Evolutionary conservation across 2,113 vertebrate genomes (phyloP), one percentile per base, ranked within the genome.

Genomic region (Burhinus bistriatus): DNA sequence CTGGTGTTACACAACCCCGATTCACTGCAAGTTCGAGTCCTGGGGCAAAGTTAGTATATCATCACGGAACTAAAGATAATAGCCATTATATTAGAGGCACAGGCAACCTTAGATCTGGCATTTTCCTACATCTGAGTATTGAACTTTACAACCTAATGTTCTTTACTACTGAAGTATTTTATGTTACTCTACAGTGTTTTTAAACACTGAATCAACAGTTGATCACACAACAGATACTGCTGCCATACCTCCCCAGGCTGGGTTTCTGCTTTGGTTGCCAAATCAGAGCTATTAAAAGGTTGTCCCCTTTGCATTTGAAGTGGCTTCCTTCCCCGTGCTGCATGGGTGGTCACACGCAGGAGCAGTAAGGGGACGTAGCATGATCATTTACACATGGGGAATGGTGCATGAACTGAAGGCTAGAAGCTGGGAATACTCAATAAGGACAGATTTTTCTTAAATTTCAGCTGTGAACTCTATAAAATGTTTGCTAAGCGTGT

Each of bases 91-190:
- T 40, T 52, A 79, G 36, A 84, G 81, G 62, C 84, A 88, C 29
- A 76, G 42, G 51, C 34, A 76, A 15, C 78, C 62, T 80, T 69
- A 83, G 62, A 64, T 91, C n/a, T 80, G 84, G 21, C 57, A 11
- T 96, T 91, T 91, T 80, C 54, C 75, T 69, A 7, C 70, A 72
- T 91, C 58, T 45, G 77, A 87, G 61, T 69, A 57, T 23, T 89
- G 70, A 95, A 89, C 94, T 94, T 84, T 52, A 32, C 70, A 91
- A 68, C 93, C 77, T 84, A 47, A 49, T 87, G 77, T 89, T 91
- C 77, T 79, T 82, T 57, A 59, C 42, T 84, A 12, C 57, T 82
- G 76, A 49, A 89, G 23, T 87, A 29, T 79, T 87, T 83, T 70
- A 38, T 81, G 44, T 65, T 86, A 69, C 57, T 78, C 27, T 73